Percentiles rank a stretch among this genome's conserved stretches.
Evolutionary conservation across 2,888 invertebrate species (phyloP).

Genomic region (Tolmerus cingulatus): DNA sequence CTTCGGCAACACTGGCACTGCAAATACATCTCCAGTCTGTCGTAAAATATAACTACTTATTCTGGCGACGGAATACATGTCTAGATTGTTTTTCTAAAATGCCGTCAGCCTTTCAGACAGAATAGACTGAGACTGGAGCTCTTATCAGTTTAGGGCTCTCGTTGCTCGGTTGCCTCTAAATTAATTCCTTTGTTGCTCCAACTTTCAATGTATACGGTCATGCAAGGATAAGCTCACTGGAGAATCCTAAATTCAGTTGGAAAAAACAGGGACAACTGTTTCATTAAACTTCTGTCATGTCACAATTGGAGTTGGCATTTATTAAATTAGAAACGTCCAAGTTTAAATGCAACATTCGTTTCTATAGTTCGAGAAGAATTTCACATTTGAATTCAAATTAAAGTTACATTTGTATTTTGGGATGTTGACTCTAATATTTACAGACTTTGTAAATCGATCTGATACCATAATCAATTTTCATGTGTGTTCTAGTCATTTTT

Average conservation of each 20-base stretch:
- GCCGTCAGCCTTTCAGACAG: background rate
- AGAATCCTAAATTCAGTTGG: background rate
- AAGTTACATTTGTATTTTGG: too few relatives aligned
- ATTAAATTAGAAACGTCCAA: background rate
- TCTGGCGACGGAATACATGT: background rate
- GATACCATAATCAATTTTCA: too few relatives aligned
- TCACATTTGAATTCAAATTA: too few relatives aligned
- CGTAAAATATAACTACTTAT: background rate
- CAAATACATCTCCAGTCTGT: background rate
- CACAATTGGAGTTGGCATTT: background rate
- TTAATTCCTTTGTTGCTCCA: background rate
- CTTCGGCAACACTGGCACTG: background rate
- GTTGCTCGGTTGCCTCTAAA: background rate
- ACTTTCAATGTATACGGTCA: background rate
- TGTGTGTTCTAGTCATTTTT: too few relatives aligned
- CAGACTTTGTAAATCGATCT: too few relatives aligned
- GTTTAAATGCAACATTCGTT: background rate
- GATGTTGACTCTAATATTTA: too few relatives aligned
- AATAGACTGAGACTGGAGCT: background rate
- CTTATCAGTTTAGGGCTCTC: background rate
- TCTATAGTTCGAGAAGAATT: background rate
- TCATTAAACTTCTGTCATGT: background rate
- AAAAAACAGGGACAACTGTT: background rate
- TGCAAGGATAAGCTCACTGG: background rate
- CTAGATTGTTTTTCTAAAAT: conserved; percentile 9